Percentiles rank a stretch among this genome's conserved stretches.
These are phyloP conservation scores for Troides helena DNA, from an alignment of 2,888 invertebrate genomes.

Conservation along the genomic window DNA sequence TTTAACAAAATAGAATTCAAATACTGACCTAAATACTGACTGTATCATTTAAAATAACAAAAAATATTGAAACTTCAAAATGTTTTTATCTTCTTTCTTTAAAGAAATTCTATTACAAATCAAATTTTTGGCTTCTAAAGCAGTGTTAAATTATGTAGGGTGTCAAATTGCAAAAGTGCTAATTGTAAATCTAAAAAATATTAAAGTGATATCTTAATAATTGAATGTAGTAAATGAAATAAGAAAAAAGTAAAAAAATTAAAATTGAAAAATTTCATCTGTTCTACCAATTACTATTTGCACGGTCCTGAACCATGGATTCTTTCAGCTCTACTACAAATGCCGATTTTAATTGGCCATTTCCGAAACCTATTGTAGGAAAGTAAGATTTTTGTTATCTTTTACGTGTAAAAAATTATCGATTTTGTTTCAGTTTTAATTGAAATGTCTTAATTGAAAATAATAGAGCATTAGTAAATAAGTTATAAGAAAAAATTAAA, in stretches of 20 bases:
- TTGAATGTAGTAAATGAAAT: conserved; percentile 37
- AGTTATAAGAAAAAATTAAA: too few relatives aligned
- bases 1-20: background rate
- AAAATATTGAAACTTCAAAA: conserved; percentile 65
- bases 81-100: conserved; percentile 77
- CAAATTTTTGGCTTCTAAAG: conserved; percentile 74
- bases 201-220: conserved; percentile 54
- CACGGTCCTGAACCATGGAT: conserved; percentile 52
- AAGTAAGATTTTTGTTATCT: conserved; percentile 61
- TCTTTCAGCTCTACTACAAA: conserved; percentile 69
- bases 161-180: conserved; percentile 71
- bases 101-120: conserved; percentile 71
- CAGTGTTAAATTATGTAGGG: conserved; percentile 77
- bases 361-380: conserved; percentile 76
- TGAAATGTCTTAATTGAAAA: too few relatives aligned
- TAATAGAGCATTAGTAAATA: too few relatives aligned
- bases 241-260: background rate
- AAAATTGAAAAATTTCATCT: background rate
- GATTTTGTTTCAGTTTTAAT: background rate
- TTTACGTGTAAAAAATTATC: background rate
- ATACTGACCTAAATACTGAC: conserved; percentile 21
- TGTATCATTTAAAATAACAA: conserved; percentile 37
- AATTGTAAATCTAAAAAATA: conserved; percentile 72
- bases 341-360: conserved; percentile 82
- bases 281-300: conserved; percentile 19